Conservation (phyloP, 2,888 invertebrate genomes). For the Zaprionus bogoriensis region DNA sequence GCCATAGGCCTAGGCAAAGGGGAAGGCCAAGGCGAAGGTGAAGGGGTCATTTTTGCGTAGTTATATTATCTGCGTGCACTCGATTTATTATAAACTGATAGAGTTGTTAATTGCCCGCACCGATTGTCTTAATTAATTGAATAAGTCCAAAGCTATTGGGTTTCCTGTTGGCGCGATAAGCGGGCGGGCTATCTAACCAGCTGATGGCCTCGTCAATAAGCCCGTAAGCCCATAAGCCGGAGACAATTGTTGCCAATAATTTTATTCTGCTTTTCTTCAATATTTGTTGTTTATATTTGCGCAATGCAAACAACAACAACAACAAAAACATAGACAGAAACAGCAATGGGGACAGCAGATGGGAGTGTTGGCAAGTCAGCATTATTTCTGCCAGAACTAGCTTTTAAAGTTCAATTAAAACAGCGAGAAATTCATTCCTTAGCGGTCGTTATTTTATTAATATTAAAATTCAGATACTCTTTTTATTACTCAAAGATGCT, state of each 20-base stretch:
- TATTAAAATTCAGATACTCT: no score
- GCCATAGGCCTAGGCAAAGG: no score
- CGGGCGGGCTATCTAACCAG: constrained; percentile 10
- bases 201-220: constrained; percentile 37
- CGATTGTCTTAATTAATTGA: constrained; percentile 54
- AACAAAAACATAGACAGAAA: constrained; percentile 10
- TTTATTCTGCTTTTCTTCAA: constrained; percentile 51
- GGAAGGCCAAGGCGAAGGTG: no score
- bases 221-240: constrained; percentile 50
- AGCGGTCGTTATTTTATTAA: no score
- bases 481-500: no score
- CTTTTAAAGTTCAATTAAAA: no score
- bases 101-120: constrained; percentile 18
- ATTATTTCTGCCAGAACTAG: no score
- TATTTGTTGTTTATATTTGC: constrained; percentile 66
- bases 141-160: constrained; percentile 43
- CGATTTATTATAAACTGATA: constrained; percentile 39
- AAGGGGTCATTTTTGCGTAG: not conserved
- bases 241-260: constrained; percentile 57
- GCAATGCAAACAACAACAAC: constrained; percentile 44
- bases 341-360: no score
- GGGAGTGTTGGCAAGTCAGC: no score
- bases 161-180: constrained; percentile 47
- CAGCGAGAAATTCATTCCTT: no score
- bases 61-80: constrained; percentile 20